These are phyloP conservation scores for Enteromius trimaculatus DNA, from an alignment of 2,797 vertebrate species.

Conservation along the genomic window DNA sequence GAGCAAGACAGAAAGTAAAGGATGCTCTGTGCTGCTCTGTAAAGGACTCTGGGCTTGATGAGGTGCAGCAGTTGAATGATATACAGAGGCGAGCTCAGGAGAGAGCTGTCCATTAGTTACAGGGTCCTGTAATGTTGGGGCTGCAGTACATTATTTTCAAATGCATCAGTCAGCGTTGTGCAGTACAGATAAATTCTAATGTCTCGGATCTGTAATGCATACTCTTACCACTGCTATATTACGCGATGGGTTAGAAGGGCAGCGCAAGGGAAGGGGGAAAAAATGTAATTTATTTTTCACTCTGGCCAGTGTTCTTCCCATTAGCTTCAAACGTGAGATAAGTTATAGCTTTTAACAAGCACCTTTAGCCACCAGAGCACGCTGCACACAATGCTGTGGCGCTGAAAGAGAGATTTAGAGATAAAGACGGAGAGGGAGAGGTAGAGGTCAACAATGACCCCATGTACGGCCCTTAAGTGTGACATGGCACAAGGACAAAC, in stretches of 20 bases:
- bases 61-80: constrained; percentile 89
- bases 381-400: constrained; percentile 71
- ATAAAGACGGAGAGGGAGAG: constrained; percentile 24
- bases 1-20: constrained; percentile 44
- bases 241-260: constrained; percentile 92
- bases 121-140: constrained; percentile 87
- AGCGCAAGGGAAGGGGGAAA: constrained; percentile 71
- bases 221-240: constrained; percentile 84
- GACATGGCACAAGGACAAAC: constrained; percentile 53
- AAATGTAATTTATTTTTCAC: constrained; percentile 92
- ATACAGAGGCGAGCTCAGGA: constrained; percentile 89
- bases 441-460: constrained; percentile 49
- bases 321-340: constrained; percentile 85
- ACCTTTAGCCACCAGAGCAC: constrained; percentile 80
- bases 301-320: constrained; percentile 93
- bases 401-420: constrained; percentile 35
- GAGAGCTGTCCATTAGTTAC: constrained; percentile 93
- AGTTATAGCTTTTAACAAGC: constrained; percentile 86
- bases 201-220: constrained; percentile 90
- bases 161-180: constrained; percentile 95
- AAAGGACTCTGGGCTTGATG: constrained; percentile 80
- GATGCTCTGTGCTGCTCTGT: constrained; percentile 65
- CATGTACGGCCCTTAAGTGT: constrained; percentile 29
- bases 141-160: constrained; percentile 97
- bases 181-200: constrained; percentile 90